phyloP scores from a whole-genome alignment of 2,888 invertebrate species.

The Polydrusus pterygomalis region DNA sequence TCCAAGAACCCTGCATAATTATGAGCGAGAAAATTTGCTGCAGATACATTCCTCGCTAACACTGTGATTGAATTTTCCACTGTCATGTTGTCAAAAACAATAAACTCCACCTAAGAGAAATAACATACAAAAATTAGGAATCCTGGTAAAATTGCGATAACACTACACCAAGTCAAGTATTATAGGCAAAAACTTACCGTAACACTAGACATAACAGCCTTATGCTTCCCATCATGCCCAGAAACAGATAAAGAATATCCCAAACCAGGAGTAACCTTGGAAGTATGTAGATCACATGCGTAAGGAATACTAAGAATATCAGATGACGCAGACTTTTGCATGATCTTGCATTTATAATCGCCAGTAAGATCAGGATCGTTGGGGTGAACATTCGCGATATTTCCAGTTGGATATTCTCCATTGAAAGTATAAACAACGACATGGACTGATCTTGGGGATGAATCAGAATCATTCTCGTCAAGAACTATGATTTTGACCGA shows the following conservation, averaged over 20 bases:
- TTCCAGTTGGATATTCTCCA: slow-evolving; percentile 84
- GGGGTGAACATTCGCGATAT: slow-evolving; percentile 93
- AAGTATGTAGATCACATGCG: slow-evolving; percentile 87
- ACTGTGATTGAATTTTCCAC: slow-evolving; percentile 89
- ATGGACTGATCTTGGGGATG: slow-evolving; percentile 87
- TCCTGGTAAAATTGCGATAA: too few species aligned
- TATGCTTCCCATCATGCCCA: slow-evolving; percentile 93
- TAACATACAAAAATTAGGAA: background rate
- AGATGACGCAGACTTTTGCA: slow-evolving; percentile 77
- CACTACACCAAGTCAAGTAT: too few species aligned
- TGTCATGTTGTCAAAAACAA: slow-evolving; percentile 86
- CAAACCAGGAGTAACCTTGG: slow-evolving; percentile 81
- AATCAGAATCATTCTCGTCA: slow-evolving; percentile 95
- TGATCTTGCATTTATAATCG: slow-evolving; percentile 89
- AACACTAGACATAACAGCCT: slow-evolving; percentile 90
- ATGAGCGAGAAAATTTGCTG: slow-evolving; percentile 84
- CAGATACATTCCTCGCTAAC: slow-evolving; percentile 82
- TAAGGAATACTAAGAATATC: slow-evolving; percentile 81
- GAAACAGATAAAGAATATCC: slow-evolving; percentile 86
- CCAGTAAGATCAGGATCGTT: slow-evolving; percentile 94
- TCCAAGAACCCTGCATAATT: slow-evolving; percentile 85
- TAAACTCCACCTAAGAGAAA: slow-evolving; percentile 72
- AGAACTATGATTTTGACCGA: slow-evolving; percentile 83
- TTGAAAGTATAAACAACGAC: slow-evolving; percentile 87
- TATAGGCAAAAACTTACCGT: slow-evolving; percentile 73